These are phyloP conservation scores for Argya squamiceps DNA, from an alignment of 2,797 vertebrate species.

Conservation along the genomic window DNA sequence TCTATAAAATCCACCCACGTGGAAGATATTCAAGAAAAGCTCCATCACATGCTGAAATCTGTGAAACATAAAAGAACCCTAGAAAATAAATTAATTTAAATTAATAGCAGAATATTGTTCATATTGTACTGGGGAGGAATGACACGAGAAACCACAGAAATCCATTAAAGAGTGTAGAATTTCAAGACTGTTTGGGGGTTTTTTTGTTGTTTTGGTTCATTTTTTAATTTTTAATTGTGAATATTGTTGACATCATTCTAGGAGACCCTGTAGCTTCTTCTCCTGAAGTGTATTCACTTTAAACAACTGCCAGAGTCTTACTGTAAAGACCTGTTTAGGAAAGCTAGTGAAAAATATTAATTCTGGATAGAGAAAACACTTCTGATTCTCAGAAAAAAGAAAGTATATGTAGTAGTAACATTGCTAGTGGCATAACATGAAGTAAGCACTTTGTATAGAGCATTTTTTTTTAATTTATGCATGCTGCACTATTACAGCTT, in stretches of 20 bases:
- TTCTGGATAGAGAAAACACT: neutral
- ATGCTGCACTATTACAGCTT: neutral
- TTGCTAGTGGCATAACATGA: neutral
- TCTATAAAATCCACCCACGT: neutral
- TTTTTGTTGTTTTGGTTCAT: neutral
- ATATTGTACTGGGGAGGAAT: neutral
- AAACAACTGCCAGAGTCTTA: neutral
- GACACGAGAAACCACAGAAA: neutral
- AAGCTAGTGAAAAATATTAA: neutral
- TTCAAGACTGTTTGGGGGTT: neutral
- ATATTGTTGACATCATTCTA: neutral
- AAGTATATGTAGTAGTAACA: neutral
- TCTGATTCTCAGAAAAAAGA: neutral
- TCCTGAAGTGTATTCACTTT: neutral
- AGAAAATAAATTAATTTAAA: neutral
- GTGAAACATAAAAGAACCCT: neutral
- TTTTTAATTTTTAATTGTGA: neutral
- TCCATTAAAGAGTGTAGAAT: neutral
- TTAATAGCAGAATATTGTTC: neutral
- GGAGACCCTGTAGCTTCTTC: neutral
- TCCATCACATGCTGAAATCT: slow-evolving; percentile 16
- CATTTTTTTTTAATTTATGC: neutral
- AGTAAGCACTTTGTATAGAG: neutral
- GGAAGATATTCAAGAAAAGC: slow-evolving; percentile 24
- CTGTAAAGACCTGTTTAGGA: neutral